Percentiles rank a stretch among this genome's conserved stretches.
phyloP scores from a whole-genome alignment of 53 echinoderm and acorn worm species.

The Crossaster papposus region DNA sequence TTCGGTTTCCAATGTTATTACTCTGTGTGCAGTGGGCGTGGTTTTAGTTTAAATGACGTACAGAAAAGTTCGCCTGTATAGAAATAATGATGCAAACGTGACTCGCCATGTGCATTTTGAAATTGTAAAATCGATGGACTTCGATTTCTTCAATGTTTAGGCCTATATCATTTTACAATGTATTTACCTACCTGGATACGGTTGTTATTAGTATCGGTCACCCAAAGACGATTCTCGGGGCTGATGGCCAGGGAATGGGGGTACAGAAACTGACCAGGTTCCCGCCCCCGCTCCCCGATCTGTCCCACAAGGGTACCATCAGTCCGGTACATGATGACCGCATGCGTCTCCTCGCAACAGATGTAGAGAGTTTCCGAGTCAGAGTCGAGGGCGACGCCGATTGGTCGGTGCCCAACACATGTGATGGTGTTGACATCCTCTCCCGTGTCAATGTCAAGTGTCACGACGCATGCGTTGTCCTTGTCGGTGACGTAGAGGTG shows the following conservation, averaged over 20 bases:
- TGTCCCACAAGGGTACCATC: constrained; percentile 61
- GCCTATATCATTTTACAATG: neutral
- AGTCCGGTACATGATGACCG: constrained; percentile 45
- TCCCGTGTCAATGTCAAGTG: constrained; percentile 61
- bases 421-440: constrained; percentile 57
- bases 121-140: too few relatives aligned
- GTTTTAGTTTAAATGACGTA: too few relatives aligned
- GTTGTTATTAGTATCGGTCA: constrained; percentile 62
- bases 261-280: constrained; percentile 48
- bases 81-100: too few relatives aligned
- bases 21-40: too few relatives aligned
- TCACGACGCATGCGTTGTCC: constrained; percentile 57
- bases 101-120: too few relatives aligned
- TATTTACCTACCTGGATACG: constrained; percentile 47
- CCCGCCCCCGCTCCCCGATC: constrained; percentile 54
- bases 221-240: constrained; percentile 57
- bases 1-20: too few relatives aligned
- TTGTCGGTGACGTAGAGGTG: constrained; percentile 62
- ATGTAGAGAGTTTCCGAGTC: constrained; percentile 58
- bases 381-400: constrained; percentile 52
- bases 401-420: constrained; percentile 51
- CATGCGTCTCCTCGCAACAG: constrained; percentile 49
- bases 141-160: too few relatives aligned
- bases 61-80: too few relatives aligned
- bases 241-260: constrained; percentile 63